Evolutionary conservation across 2,888 invertebrate genomes (phyloP), one percentile per base, ranked within the genome.

Genomic region (Dasypogon diadema): DNA sequence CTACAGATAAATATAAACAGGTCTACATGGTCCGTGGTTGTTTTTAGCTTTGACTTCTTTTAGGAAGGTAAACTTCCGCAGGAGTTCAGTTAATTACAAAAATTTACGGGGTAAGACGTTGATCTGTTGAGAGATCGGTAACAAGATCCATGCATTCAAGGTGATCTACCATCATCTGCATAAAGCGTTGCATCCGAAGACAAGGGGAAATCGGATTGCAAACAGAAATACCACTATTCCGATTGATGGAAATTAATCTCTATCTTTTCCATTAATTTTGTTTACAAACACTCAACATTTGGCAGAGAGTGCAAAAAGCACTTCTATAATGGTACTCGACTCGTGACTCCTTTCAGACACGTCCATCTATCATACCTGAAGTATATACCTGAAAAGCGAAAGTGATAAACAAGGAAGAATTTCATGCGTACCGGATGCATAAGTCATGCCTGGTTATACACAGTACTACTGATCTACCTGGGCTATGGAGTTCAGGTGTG

Each of bases 251-350:
- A 6, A 30, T 30, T 30, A 30, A 30, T 30, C 10, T 5, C 34
- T 30, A 30, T 30, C 34, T 30, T 18, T 18, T 60, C n/a, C 34
- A 60, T 60, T 60, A 60, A 60, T 60, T 60, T 37, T 60, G 37
- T 60, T 60, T 60, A 60, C 60, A 60, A 60, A 60, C 18, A 34
- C 60, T 60, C 21, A 21, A 34, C 37, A 21, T n/a, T 37, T 58
- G 26, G 58, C 58, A 58, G n/a, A 10, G 14, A 26, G 16, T 58
- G 58, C 58, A 58, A 58, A 58, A 58, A 58, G n/a, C 16, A 58
- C 30, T 30, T 18, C 5, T 21, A 18, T 34, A 60, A 34, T 60
- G 21, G 12, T 21, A n/a, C 60, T 60, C 60, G 60, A 60, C 37
- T 60, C 21, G 37, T 60, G 42, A 34, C 60, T 37, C 34, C 34